Evolutionary conservation across 2,797 vertebrate species (phyloP).

Genomic region (Lerista edwardsae): DNA sequence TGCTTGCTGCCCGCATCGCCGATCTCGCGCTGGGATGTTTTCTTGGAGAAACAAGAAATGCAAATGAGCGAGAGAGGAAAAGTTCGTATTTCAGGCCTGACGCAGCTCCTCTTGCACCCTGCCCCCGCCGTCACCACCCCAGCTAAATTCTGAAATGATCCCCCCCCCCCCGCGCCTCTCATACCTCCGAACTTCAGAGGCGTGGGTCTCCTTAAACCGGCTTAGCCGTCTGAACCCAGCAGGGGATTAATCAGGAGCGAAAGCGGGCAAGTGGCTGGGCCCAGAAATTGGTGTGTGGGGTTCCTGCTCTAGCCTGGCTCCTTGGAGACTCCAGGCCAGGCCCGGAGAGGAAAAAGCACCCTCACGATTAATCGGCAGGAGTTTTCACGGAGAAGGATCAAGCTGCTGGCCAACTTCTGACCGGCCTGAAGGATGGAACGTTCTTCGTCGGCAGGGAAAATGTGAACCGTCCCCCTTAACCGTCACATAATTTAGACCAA

Average conservation of each 20-base stretch:
- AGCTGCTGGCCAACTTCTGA: not conserved
- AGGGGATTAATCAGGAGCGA: not conserved
- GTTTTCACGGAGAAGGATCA: not conserved
- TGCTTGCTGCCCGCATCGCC: too few relatives aligned
- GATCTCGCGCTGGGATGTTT: not conserved
- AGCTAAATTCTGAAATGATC: not conserved
- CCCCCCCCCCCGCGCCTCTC: not conserved
- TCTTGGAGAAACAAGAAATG: not conserved
- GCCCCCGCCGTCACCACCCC: not conserved
- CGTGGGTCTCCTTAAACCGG: not conserved
- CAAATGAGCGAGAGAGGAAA: not conserved
- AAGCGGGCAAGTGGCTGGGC: not conserved
- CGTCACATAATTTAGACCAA: too few relatives aligned
- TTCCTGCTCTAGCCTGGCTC: too few relatives aligned
- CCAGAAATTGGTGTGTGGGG: rapidly evolving
- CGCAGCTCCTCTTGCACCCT: not conserved
- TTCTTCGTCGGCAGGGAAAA: not conserved
- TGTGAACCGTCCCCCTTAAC: not conserved
- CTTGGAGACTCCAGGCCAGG: too few relatives aligned
- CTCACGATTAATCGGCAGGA: not conserved
- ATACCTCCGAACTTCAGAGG: not conserved
- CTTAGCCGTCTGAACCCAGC: not conserved
- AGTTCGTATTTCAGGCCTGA: not conserved
- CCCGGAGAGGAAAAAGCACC: not conserved
- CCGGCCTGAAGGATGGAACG: not conserved